These are phyloP conservation scores for Puma concolor DNA, from an alignment of 2,113 vertebrate genomes.

Conservation along the genomic window DNA sequence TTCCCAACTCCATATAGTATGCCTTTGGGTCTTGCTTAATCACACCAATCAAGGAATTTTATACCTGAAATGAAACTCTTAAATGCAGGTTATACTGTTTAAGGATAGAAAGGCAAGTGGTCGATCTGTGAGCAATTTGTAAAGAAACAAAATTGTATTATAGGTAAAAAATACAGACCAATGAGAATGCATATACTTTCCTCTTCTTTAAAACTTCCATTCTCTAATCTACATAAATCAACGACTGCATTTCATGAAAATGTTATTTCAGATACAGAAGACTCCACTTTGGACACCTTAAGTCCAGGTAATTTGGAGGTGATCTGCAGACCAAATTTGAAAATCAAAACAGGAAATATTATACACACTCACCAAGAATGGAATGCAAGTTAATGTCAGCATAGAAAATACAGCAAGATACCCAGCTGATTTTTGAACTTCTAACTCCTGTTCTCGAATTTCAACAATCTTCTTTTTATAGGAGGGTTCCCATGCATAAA, in stretches of 20 bases:
- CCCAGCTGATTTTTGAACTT: slow-evolving; percentile 81
- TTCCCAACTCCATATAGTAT: neutral
- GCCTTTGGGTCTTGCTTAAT: neutral
- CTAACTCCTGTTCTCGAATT: slow-evolving; percentile 82
- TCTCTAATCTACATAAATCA: neutral
- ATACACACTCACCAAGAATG: slow-evolving; percentile 81
- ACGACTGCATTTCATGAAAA: neutral
- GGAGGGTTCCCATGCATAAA: slow-evolving; percentile 84
- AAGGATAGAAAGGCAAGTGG: neutral
- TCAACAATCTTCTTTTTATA: slow-evolving; percentile 82
- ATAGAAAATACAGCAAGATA: slow-evolving; percentile 84
- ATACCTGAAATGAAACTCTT: neutral
- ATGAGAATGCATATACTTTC: neutral
- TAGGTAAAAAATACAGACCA: neutral
- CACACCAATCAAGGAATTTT: neutral
- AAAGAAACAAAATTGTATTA: neutral
- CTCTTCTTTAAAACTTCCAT: neutral
- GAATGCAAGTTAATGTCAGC: slow-evolving; percentile 83
- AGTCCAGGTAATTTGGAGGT: neutral
- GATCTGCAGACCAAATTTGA: neutral
- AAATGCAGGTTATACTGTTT: neutral
- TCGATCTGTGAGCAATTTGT: neutral
- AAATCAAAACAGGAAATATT: neutral
- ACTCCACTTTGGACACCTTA: neutral
- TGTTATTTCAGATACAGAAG: neutral